Base-by-base conservation (phyloP, 2,797 vertebrate genomes). In the Hirundo rustica region DNA sequence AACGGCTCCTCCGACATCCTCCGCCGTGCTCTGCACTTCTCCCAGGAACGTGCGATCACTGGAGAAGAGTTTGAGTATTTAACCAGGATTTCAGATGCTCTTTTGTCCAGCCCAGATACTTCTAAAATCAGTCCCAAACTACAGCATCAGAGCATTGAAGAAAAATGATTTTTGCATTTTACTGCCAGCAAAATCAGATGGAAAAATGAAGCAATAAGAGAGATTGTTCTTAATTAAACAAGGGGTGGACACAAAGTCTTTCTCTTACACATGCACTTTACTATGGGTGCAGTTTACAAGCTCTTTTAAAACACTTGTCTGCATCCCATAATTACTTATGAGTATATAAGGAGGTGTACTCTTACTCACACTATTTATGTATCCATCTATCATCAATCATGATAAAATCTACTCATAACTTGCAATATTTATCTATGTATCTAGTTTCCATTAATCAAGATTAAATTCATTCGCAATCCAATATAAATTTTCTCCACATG, bases 31-130 rank as follows among this genome's bases (percentile, higher is more conserved):
- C n/a, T 7, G n/a, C 75, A 7, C 32, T 25, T 16, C 2, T 70
- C 16, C 55, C 20, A 0, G 32, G 55, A n/a, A 32, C 1, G 0
- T 3, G 7, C 1, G 4, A 40, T 27, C 50, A 1, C 9, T 16
- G 7, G 7, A 6, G 21, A 70, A n/a, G 20, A 65, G 26, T 6
- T 2, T 1, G 10, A 60, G 42, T 6, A 1, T 44, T 65, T 10
- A 27, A 58, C n/a, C 66, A 38, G 48, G 19, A 36, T 17, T 89
- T 67, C 67, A 36, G 67, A 44, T 10, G n/a, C 30, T 72, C 54
- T 62, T 86, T 20, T 50, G 58, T 58, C 26, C 27, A 44, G 76
- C 30, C 27, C 27, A 20, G 27, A 50, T 0, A 74, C 42, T 72
- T 50, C 68, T 26, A 36, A 61, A 60, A 55, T 11, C 26, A 16